Conservation (phyloP, 1,140 invertebrate species). For the Papilio polyxenes region DNA sequence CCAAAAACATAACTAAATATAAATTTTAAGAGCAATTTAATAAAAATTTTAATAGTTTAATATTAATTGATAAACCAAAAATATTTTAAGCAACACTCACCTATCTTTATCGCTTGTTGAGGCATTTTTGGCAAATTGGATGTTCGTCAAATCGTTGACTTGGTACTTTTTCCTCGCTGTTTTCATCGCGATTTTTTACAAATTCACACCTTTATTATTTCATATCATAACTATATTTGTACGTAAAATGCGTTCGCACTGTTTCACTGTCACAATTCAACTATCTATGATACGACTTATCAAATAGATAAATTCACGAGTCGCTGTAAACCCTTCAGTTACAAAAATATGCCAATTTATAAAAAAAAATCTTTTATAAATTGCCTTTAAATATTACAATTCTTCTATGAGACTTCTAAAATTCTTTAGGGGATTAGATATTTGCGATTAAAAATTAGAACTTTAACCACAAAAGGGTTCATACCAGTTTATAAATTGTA, state of each 20-base stretch:
- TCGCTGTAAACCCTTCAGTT: background rate
- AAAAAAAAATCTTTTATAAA: background rate
- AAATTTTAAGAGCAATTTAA: background rate
- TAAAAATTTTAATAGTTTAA: background rate
- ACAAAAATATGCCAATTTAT: background rate
- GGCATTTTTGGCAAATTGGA: slow-evolving; percentile 51
- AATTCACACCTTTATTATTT: slow-evolving; percentile 36
- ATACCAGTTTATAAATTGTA: background rate
- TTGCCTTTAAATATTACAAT: too few species aligned
- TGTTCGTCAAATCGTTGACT: slow-evolving; percentile 48
- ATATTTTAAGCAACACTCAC: slow-evolving; percentile 40
- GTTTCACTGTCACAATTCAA: slow-evolving; percentile 39
- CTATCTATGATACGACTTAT: slow-evolving; percentile 46
- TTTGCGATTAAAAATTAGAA: background rate
- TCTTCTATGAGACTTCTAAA: too few species aligned
- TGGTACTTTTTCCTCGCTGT: slow-evolving; percentile 47
- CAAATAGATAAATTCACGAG: slow-evolving; percentile 39
- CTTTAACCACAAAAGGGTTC: background rate
- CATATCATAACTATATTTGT: background rate
- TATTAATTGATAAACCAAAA: background rate
- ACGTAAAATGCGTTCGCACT: slow-evolving; percentile 33
- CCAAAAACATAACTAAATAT: background rate
- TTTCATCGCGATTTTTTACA: slow-evolving; percentile 39
- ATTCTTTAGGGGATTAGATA: background rate
- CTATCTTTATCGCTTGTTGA: slow-evolving; percentile 44